A percentile compares a stretch with the other conserved stretches of the same genome.
Evolutionary conservation across 1,140 invertebrate species (phyloP).

Genomic region (Leptinotarsa texana): DNA sequence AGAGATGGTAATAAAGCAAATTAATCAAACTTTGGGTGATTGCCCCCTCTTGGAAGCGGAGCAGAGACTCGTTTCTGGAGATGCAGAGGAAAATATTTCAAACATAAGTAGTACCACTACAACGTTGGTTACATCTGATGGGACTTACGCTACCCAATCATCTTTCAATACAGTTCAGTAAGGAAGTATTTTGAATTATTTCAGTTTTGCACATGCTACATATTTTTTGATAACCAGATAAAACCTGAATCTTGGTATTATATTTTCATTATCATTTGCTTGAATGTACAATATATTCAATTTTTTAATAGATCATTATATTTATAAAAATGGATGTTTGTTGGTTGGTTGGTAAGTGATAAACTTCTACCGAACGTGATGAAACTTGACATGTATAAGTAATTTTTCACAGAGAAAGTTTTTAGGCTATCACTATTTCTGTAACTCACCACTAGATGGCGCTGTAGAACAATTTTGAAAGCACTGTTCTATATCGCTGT

Average conservation of each 20-base stretch:
- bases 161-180: slow-evolving; percentile 84
- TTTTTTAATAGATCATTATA: too few relatives aligned
- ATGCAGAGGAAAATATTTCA: slow-evolving; percentile 58
- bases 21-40: slow-evolving; percentile 80
- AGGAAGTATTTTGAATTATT: slow-evolving; percentile 48
- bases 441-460: too few relatives aligned
- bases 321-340: too few relatives aligned
- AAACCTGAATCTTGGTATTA: background rate
- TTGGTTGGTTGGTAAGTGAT: too few relatives aligned
- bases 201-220: too few relatives aligned
- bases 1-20: slow-evolving; percentile 74
- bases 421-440: too few relatives aligned
- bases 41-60: slow-evolving; percentile 91
- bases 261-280: background rate
- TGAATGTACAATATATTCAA: background rate
- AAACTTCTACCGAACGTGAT: too few relatives aligned
- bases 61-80: slow-evolving; percentile 70
- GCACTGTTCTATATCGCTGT: too few relatives aligned
- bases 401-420: too few relatives aligned
- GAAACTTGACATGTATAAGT: too few relatives aligned
- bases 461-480: too few relatives aligned
- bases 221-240: too few relatives aligned
- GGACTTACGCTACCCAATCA: slow-evolving; percentile 97
- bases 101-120: slow-evolving; percentile 54
- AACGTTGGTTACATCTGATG: slow-evolving; percentile 91